Base-by-base conservation (phyloP, 2,888 invertebrate genomes). In the Meliscaeva auricollis region DNA sequence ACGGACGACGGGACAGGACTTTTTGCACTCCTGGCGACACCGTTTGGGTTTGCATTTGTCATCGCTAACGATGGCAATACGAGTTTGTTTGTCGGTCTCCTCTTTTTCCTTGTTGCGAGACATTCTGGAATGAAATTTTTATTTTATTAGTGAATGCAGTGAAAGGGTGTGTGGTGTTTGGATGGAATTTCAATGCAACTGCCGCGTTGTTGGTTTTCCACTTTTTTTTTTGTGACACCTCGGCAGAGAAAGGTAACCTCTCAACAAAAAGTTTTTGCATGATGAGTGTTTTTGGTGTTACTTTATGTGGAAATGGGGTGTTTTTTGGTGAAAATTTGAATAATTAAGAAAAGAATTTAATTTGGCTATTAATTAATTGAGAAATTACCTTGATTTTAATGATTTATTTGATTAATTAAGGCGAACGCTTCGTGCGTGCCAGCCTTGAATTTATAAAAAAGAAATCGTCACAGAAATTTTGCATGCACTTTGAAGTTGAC, bases 1-100 rank as follows among this genome's bases (percentile, higher is more conserved):
- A 88, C 99, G 95, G 83, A 99, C 99, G 76, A 99, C 99, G 0
- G 99, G 99, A 92, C 99, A 99, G 70, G 98, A 97, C 90, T 98
- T 97, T 92, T 99, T 99, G 93, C 99, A 99, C 91, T 99, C 99
- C 92, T 99, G 99, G 75, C 98, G 95, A 93, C 99, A 99, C 94
- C 99, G 94, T 93, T 99, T 99, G 1, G 99, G 99, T 92, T 99
- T 99, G 93, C 99, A 99, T 91, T 98, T 98, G 93, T 99, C 99
- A 88, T 96, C 96, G 92, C 97, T 99, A 87, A 99, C 98, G 90
- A 99, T 99, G 87, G 99, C 99, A 92, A 99, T 99, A 93, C 99
- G 96, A 74, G 98, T 99, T 90, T 98, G 95, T 92, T 97, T 97
- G 91, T 98, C 98, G 38, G 96, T 96, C 93, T 97, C 97, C 90